Conservation (phyloP, 2,113 vertebrate genomes). For the Pandion haliaetus region DNA sequence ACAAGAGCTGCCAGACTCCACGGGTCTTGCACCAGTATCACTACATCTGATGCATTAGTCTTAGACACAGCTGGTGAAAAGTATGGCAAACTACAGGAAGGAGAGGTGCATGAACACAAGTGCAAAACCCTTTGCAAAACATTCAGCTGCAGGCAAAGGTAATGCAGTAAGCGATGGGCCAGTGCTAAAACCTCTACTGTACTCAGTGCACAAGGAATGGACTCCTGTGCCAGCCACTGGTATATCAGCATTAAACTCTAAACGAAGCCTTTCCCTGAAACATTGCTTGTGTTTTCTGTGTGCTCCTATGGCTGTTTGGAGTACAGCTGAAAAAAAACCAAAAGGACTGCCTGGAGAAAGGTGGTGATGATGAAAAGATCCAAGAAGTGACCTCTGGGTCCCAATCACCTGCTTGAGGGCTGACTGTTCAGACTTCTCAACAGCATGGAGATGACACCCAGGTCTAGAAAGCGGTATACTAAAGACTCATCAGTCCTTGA, state of each 20-base stretch:
- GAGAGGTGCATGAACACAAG: background rate
- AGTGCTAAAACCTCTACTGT: background rate
- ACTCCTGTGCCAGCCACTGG: background rate
- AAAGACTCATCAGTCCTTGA: accelerated
- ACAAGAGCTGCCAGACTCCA: background rate
- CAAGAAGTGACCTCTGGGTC: background rate
- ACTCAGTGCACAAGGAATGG: background rate
- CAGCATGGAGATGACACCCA: accelerated
- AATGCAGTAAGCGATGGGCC: background rate
- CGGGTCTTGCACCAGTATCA: background rate
- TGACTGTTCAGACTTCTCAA: background rate
- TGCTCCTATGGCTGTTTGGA: background rate
- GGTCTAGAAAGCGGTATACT: background rate
- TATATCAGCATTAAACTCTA: background rate
- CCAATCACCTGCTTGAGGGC: background rate
- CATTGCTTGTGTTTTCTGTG: background rate
- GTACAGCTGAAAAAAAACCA: background rate
- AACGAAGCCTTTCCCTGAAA: background rate
- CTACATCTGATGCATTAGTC: background rate
- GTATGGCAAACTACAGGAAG: background rate
- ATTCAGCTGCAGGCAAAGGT: background rate
- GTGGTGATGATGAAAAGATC: background rate
- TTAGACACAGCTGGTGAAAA: background rate
- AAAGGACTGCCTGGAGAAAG: background rate
- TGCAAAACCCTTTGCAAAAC: background rate